These are phyloP conservation scores for Dendrocincla fuliginosa DNA, from an alignment of 2,797 vertebrate genomes.

Conservation along the genomic window DNA sequence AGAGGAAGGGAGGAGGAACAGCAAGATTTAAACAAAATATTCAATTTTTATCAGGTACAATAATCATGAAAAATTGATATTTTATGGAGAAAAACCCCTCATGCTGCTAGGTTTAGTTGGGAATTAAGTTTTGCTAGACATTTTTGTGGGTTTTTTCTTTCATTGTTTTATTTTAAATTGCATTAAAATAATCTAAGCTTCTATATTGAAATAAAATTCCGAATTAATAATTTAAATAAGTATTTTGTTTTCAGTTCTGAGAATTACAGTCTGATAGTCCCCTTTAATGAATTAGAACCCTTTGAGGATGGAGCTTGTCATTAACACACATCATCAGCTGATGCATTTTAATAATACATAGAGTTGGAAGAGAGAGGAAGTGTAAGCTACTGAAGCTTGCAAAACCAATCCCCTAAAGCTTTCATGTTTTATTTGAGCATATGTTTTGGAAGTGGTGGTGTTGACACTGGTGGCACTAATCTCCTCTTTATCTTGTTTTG, in stretches of 20 bases:
- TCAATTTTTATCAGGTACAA: background rate
- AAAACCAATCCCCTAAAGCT: conserved; percentile 63
- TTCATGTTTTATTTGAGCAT: conserved; percentile 73
- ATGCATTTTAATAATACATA: conserved; percentile 70
- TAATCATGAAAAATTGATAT: background rate
- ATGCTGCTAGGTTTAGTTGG: background rate
- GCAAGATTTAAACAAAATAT: background rate
- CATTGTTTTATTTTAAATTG: background rate
- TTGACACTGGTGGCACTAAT: conserved; percentile 61
- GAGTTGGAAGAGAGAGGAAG: conserved; percentile 57
- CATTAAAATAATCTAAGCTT: background rate
- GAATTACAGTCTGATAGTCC: conserved; percentile 10
- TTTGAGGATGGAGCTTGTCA: conserved; percentile 60
- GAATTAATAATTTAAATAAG: conserved; percentile 15
- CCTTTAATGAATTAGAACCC: conserved; percentile 54
- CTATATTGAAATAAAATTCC: background rate
- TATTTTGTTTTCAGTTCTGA: conserved; percentile 39
- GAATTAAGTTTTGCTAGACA: background rate
- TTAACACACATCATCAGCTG: conserved; percentile 62
- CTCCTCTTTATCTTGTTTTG: conserved; percentile 70
- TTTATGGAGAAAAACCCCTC: background rate
- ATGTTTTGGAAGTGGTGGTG: conserved; percentile 60
- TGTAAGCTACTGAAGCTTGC: conserved; percentile 63
- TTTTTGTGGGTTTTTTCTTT: background rate
- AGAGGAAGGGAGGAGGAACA: fast-evolving